Conservation (phyloP, 2,797 vertebrate genomes). For the Notoglanidium macrostoma region DNA sequence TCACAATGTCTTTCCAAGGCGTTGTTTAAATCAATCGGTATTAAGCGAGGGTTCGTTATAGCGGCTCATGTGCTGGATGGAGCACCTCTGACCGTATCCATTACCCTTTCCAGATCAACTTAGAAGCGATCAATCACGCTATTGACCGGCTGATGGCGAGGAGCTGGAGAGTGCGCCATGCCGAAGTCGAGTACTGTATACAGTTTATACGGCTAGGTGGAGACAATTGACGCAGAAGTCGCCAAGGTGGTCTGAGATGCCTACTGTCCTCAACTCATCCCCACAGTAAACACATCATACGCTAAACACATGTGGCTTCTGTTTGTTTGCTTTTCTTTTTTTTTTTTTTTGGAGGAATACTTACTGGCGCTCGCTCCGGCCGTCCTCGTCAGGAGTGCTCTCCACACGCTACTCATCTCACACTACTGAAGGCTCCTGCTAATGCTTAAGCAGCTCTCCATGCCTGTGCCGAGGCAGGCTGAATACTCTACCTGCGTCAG, state of each 20-base stretch:
- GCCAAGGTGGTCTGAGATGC: slow-evolving; percentile 38
- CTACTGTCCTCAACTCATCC: not conserved
- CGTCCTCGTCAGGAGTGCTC: slow-evolving; percentile 39
- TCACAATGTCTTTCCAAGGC: not conserved
- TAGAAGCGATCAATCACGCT: slow-evolving; percentile 42
- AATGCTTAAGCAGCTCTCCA: slow-evolving; percentile 25
- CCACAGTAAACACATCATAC: slow-evolving; percentile 15
- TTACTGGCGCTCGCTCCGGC: slow-evolving; percentile 54
- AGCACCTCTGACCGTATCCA: slow-evolving; percentile 32
- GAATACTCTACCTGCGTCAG: slow-evolving; percentile 60
- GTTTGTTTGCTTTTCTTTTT: not conserved
- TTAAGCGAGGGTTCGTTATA: slow-evolving; percentile 8
- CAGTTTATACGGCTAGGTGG: not conserved
- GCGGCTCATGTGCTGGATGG: slow-evolving; percentile 19
- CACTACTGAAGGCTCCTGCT: slow-evolving; percentile 11
- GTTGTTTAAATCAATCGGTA: slow-evolving; percentile 13
- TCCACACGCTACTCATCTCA: slow-evolving; percentile 42
- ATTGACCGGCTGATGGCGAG: slow-evolving; percentile 20
- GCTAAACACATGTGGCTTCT: slow-evolving; percentile 8
- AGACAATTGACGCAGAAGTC: slow-evolving; percentile 31
- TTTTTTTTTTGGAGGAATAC: slow-evolving; percentile 43
- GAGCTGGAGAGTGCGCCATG: slow-evolving; percentile 14
- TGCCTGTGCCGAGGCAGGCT: slow-evolving; percentile 35
- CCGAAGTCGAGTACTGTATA: not conserved
- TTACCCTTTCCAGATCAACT: slow-evolving; percentile 40